Base-by-base conservation (phyloP, 2,797 vertebrate genomes). In the Mus minutoides region DNA sequence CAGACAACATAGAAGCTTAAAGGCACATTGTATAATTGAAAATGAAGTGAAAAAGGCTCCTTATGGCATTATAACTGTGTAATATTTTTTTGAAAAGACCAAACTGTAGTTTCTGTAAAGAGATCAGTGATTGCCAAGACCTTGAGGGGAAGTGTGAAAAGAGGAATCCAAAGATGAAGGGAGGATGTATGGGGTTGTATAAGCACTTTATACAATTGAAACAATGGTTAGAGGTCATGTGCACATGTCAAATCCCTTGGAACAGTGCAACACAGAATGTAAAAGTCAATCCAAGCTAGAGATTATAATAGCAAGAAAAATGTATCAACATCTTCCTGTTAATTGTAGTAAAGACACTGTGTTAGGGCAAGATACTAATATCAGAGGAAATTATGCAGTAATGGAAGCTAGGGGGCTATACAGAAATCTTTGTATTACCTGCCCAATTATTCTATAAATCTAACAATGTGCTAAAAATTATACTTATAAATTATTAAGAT, bases 401-500 rank as follows among this genome's bases (percentile, higher is more conserved):
- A 9, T 43, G 43, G 34, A 88, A 19, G 46, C 9, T 31, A 0
- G 24, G 64, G 16, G 60, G n/a, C 3, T 56, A 76, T n/a, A 1
- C 5, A 34, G 24, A 69, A 24, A 22, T 56, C 86, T 80, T 40
- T 79, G 4, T 79, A 52, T 58, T 69, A 94, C 11, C 46, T 75
- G 34, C 17, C 79, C 16, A 76, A 12, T 76, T 88, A 87, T 76
- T 94, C 40, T 52, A 7, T 88, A 90, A 52, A 67, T 56, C 56
- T 93, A 84, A 76, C 2, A 19, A 21, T 22, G 56, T 69, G 14
- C 10, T 90, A 49, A 95, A 85, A 94, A 56, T n/a, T 46, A 75
- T 52, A 3, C 69, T 14, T 69, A 85, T 95, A 76, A 91, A 91
- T 91, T 94, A 88, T 95, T 94, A 78, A 96, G 91, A 54, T 37